Conservation (phyloP, 2,113 vertebrate genomes). For the Guaruba guarouba region DNA sequence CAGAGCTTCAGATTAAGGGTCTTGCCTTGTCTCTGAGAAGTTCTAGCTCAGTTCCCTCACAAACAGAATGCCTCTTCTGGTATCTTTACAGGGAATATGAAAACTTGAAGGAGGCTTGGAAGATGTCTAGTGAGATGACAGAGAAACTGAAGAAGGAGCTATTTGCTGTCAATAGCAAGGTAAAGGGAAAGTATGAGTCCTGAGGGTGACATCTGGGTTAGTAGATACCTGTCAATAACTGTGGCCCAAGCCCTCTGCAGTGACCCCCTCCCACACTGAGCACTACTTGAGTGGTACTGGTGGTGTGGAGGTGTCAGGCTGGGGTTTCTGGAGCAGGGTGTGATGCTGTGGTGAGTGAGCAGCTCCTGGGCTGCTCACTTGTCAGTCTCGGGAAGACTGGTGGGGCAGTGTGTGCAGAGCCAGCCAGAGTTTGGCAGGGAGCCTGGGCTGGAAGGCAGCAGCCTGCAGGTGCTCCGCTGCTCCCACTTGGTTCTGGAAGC, state of each 20-base stretch:
- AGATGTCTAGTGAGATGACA: conserved; percentile 81
- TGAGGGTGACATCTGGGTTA: background rate
- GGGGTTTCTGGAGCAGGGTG: background rate
- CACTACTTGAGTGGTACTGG: too few species aligned
- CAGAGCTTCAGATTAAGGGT: background rate
- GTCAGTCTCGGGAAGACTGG: background rate
- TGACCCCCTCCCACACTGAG: background rate
- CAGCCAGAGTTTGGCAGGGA: background rate
- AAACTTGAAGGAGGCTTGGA: conserved; percentile 86
- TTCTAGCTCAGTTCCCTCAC: background rate
- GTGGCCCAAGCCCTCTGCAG: background rate
- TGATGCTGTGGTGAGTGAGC: background rate
- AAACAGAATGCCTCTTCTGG: background rate
- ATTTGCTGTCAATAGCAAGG: conserved; percentile 85
- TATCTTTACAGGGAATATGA: conserved; percentile 90
- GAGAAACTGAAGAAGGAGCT: conserved; percentile 92
- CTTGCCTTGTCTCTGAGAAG: background rate
- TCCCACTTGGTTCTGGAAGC: background rate
- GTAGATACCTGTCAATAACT: background rate
- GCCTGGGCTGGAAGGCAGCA: background rate
- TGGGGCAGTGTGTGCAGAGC: background rate
- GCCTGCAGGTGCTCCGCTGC: background rate
- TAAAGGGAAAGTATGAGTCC: conserved; percentile 30
- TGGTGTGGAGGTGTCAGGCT: background rate
- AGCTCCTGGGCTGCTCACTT: background rate